Evolutionary conservation across 37 sponge, comb jelly and placozoan species (phyloP).

Genomic region (Amphimedon queenslandica): DNA sequence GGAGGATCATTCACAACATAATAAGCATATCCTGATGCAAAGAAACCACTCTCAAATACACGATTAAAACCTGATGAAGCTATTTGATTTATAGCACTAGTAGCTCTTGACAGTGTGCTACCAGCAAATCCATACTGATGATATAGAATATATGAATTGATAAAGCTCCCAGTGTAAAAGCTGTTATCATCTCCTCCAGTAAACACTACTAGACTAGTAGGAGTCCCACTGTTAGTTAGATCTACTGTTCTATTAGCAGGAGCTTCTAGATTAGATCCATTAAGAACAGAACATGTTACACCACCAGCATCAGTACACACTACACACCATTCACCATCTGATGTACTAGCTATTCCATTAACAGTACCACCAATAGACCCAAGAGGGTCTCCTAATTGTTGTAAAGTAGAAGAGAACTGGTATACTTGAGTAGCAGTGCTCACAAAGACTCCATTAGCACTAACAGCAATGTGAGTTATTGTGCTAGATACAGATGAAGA

Average conservation of each 20-base stretch:
- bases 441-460: background rate
- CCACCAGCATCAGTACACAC: background rate
- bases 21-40: background rate
- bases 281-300: background rate
- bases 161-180: background rate
- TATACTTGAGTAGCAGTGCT: background rate
- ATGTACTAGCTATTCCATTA: background rate
- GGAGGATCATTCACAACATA: background rate
- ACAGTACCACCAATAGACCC: background rate
- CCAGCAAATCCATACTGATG: conserved; percentile 1
- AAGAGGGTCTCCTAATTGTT: background rate
- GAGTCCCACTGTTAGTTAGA: background rate
- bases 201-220: background rate
- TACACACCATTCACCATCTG: background rate
- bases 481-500: background rate
- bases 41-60: background rate
- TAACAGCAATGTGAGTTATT: background rate
- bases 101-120: background rate
- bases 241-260: background rate
- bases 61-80: conserved; percentile 4
- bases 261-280: background rate
- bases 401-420: background rate
- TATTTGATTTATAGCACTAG: background rate
- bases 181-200: background rate
- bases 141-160: background rate